Conservation (phyloP, 2,888 invertebrate genomes). For the Calameuta filiformis region DNA sequence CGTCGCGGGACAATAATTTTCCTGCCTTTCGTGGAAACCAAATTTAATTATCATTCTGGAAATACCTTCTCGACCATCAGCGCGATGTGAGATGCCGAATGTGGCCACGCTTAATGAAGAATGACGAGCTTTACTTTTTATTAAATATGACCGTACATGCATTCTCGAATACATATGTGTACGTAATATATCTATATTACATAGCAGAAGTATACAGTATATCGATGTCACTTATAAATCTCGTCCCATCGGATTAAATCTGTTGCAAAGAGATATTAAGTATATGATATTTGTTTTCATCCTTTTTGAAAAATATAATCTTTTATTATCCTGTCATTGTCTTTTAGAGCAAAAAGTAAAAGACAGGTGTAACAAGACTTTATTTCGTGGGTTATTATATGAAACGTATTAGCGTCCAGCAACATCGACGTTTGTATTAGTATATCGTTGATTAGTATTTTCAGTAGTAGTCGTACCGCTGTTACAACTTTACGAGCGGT, state of each 20-base stretch:
- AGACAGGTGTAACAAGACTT: not conserved
- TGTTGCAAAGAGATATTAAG: not conserved
- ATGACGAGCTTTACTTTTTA: not conserved
- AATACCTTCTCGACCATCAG: not conserved
- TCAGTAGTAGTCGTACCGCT: not conserved
- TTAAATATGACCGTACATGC: not conserved
- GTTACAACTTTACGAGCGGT: conserved; percentile 7
- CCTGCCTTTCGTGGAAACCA: not conserved
- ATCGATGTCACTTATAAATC: not conserved
- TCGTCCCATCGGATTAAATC: not conserved
- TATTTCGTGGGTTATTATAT: not conserved
- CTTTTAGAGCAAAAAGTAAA: not conserved
- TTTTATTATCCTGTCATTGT: not conserved
- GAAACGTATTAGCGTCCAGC: not conserved
- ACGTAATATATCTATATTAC: not conserved
- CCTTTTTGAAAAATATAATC: not conserved
- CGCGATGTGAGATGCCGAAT: not conserved
- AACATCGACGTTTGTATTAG: not conserved
- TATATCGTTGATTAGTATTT: not conserved
- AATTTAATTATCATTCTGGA: conserved; percentile 11
- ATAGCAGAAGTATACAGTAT: not conserved
- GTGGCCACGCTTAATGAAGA: not conserved
- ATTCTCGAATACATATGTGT: not conserved
- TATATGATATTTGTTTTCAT: not conserved
- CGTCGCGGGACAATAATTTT: not conserved